A percentile compares a stretch with the other conserved stretches of the same genome.
Evolutionary conservation across 2,888 invertebrate species (phyloP).

Genomic region (Corythucha ciliata): DNA sequence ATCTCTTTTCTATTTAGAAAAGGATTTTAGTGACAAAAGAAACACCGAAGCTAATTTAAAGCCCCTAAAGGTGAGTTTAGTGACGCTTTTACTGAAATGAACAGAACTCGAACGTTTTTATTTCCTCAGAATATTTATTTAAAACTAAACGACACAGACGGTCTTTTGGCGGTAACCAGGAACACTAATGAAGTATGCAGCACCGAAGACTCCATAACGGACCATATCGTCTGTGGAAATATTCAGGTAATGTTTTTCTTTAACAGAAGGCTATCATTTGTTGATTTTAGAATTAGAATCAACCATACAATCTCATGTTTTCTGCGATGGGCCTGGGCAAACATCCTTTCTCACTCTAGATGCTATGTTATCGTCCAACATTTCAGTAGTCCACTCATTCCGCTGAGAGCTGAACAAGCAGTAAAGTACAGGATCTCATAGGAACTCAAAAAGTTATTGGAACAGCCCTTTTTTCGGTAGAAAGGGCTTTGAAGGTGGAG

Average conservation of each 20-base stretch:
- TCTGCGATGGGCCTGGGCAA: too few species aligned
- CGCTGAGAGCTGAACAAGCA: too few species aligned
- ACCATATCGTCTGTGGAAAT: conserved; percentile 74
- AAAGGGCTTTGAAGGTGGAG: too few species aligned
- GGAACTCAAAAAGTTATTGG: too few species aligned
- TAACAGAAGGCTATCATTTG: background rate
- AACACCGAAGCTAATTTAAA: conserved; percentile 10
- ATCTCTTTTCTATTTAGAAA: conserved; percentile 26
- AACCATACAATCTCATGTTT: too few species aligned
- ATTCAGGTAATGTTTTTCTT: conserved; percentile 45
- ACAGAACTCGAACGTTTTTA: background rate
- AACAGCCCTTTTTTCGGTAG: too few species aligned
- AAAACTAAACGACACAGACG: conserved; percentile 80
- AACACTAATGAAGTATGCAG: conserved; percentile 67
- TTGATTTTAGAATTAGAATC: too few species aligned
- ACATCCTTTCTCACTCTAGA: too few species aligned
- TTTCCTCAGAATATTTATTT: conserved; percentile 65
- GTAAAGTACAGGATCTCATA: too few species aligned
- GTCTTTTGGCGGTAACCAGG: conserved; percentile 65
- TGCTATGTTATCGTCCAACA: too few species aligned
- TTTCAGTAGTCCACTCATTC: too few species aligned
- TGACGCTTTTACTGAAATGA: background rate
- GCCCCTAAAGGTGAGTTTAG: conserved; percentile 20
- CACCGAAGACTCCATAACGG: conserved; percentile 70
- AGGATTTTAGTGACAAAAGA: conserved; percentile 10